Evolutionary conservation across 2,888 invertebrate species (phyloP).

Genomic region (Lysandra bellargus): DNA sequence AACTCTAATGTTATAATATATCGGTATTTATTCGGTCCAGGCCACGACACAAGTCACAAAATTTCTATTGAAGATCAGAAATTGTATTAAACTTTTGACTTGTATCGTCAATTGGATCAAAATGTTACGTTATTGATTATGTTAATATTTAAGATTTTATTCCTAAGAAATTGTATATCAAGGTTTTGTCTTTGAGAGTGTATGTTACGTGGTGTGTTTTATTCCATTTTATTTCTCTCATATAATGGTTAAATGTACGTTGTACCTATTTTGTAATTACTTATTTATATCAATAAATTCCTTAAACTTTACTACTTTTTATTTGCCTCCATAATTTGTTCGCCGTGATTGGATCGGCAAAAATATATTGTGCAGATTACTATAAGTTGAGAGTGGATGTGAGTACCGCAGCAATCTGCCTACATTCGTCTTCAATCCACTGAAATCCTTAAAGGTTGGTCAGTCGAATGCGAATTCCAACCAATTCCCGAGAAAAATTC

Average conservation of each 20-base stretch:
- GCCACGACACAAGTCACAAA: background rate
- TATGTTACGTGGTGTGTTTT: slow-evolving; percentile 51
- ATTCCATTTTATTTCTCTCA: slow-evolving; percentile 66
- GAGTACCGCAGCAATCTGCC: no score
- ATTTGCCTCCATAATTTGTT: background rate
- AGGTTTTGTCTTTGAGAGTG: slow-evolving; percentile 25
- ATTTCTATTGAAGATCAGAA: background rate
- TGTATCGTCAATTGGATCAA: background rate
- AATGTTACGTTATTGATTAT: background rate
- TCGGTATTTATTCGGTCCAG: background rate
- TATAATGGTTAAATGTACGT: slow-evolving; percentile 59
- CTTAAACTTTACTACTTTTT: slow-evolving; percentile 40
- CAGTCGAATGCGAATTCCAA: no score
- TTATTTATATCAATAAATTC: slow-evolving; percentile 59
- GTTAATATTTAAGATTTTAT: slow-evolving; percentile 35
- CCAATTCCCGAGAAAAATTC: no score
- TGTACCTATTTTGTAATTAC: slow-evolving; percentile 55
- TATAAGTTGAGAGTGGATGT: no score
- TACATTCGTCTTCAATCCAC: no score
- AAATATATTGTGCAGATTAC: background rate
- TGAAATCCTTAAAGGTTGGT: no score
- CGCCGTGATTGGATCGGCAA: background rate
- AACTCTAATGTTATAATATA: background rate
- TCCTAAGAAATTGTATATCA: slow-evolving; percentile 28
- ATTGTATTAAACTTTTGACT: background rate